These are phyloP conservation scores for Geococcyx californianus DNA, from an alignment of 2,113 vertebrate species.

Conservation along the genomic window DNA sequence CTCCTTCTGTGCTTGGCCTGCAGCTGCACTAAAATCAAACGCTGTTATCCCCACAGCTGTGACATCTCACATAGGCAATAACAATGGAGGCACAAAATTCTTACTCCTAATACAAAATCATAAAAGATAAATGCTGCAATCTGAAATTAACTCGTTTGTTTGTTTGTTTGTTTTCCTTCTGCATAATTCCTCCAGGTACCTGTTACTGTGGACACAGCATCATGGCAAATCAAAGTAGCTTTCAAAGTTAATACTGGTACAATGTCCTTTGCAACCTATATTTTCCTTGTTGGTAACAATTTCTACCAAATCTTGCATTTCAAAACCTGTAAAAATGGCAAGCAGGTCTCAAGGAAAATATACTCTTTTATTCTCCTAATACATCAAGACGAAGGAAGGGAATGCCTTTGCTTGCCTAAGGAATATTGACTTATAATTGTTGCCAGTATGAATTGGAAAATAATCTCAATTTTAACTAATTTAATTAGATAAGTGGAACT, in stretches of 20 bases:
- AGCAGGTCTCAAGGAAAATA: not conserved
- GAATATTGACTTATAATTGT: not conserved
- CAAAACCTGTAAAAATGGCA: not conserved
- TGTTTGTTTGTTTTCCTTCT: not conserved
- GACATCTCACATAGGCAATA: not conserved
- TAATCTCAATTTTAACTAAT: conserved; percentile 20
- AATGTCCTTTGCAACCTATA: not conserved
- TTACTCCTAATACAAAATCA: not conserved
- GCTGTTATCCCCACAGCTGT: not conserved
- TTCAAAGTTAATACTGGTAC: not conserved
- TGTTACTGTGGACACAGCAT: not conserved
- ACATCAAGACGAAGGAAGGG: not conserved
- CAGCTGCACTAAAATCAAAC: not conserved
- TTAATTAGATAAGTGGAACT: conserved; percentile 52
- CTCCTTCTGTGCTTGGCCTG: not conserved
- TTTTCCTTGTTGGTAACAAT: not conserved
- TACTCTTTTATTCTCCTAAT: not conserved
- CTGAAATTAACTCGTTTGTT: not conserved
- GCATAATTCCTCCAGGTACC: not conserved
- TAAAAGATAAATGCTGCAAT: not conserved
- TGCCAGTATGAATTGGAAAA: conserved; percentile 20
- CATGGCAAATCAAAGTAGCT: not conserved
- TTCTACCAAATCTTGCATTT: not conserved
- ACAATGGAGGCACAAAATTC: not conserved
- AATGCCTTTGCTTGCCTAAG: not conserved